Percentiles rank a stretch among this genome's conserved stretches.
Evolutionary conservation across 1,140 invertebrate genomes (phyloP).

Genomic region (Argopecten irradians): DNA sequence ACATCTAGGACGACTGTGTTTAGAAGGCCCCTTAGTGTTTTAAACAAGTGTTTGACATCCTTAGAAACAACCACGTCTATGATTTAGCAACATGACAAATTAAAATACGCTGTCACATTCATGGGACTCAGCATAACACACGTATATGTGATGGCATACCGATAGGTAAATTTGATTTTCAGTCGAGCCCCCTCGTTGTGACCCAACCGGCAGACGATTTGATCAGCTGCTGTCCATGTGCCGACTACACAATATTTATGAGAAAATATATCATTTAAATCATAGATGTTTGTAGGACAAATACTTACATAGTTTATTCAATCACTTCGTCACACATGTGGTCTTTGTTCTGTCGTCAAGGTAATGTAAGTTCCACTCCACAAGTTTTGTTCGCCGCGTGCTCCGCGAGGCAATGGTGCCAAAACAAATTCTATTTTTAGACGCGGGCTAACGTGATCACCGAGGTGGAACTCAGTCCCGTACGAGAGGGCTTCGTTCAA

Average conservation of each 20-base stretch:
- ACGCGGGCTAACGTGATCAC: constrained; percentile 1
- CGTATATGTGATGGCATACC: background rate
- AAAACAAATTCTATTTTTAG: constrained; percentile 18
- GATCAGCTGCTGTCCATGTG: background rate
- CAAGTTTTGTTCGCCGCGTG: background rate
- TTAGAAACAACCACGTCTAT: too few species aligned
- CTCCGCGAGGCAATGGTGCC: constrained; percentile 4
- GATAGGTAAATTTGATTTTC: background rate
- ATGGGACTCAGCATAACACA: background rate
- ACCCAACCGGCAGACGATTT: background rate
- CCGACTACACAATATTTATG: background rate
- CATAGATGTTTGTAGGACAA: background rate
- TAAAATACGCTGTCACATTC: background rate
- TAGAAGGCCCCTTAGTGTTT: too few species aligned
- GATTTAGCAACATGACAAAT: background rate
- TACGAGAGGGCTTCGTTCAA: background rate
- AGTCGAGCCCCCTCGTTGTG: background rate
- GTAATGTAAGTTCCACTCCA: constrained; percentile 16
- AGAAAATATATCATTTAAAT: background rate
- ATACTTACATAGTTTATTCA: background rate
- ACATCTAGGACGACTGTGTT: background rate
- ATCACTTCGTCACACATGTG: background rate
- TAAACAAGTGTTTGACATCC: too few species aligned
- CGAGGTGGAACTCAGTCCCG: background rate
- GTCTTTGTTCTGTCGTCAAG: background rate